Percentiles rank a stretch among this genome's conserved stretches.
Evolutionary conservation across 2,113 vertebrate species (phyloP).

Genomic region (Crypturellus undulatus): DNA sequence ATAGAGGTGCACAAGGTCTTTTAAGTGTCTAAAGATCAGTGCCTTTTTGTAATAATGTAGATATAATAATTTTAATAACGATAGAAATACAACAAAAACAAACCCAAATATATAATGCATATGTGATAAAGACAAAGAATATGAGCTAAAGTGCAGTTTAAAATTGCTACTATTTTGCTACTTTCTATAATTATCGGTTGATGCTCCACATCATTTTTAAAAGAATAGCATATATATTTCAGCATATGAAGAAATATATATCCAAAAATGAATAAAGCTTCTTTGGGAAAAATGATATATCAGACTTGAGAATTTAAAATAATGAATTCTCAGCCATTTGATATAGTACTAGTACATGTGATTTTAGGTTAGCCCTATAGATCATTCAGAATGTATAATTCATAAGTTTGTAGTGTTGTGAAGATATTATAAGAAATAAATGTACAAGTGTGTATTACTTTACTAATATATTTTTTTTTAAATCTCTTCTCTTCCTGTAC

Average conservation of each 20-base stretch:
- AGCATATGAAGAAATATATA: neutral
- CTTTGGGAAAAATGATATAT: neutral
- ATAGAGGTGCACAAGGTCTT: neutral
- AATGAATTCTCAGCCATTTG: constrained; percentile 9
- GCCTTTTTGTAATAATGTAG: neutral
- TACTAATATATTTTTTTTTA: neutral
- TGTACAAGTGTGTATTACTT: neutral
- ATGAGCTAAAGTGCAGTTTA: neutral
- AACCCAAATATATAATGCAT: neutral
- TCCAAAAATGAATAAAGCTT: neutral
- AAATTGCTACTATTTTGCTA: neutral
- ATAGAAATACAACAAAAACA: neutral
- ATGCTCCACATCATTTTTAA: neutral
- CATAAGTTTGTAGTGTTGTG: constrained; percentile 5
- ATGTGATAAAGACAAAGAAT: neutral
- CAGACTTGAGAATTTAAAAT: constrained; percentile 11
- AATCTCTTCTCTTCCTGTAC: neutral
- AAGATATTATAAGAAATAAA: constrained; percentile 23
- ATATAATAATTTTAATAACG: neutral
- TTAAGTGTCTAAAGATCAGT: neutral
- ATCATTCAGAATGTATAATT: constrained; percentile 8
- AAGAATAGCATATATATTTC: neutral
- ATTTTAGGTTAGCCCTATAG: constrained; percentile 23
- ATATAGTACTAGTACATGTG: neutral
- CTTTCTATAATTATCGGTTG: neutral